Conservation (phyloP, 92 coral and sea anemone genomes). For the Muricea muricata region DNA sequence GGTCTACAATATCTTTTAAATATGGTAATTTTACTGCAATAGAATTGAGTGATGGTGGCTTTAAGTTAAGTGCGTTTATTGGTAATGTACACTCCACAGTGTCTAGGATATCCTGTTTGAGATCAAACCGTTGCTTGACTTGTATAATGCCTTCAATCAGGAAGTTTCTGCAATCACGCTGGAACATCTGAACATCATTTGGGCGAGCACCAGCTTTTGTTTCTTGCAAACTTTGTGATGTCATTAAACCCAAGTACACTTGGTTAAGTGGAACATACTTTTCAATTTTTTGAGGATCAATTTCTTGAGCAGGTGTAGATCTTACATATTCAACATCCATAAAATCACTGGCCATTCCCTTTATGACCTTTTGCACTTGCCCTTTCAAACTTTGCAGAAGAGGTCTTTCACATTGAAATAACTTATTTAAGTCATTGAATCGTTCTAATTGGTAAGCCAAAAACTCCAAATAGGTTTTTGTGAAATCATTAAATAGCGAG, state of each 20-base stretch:
- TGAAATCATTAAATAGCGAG: background rate
- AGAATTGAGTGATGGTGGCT: slow-evolving; percentile 22
- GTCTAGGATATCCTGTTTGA: too few relatives aligned
- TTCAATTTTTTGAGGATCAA: too few relatives aligned
- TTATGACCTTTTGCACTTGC: too few relatives aligned
- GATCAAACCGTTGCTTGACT: too few relatives aligned
- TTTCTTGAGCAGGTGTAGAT: background rate
- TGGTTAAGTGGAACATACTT: too few relatives aligned
- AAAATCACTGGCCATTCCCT: slow-evolving; percentile 29
- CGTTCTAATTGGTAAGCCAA: slow-evolving; percentile 3
- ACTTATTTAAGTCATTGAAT: slow-evolving; percentile 8
- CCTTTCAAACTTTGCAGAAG: too few relatives aligned
- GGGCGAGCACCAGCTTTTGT: background rate
- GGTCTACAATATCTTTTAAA: slow-evolving; percentile 19
- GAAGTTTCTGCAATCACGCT: slow-evolving; percentile 27
- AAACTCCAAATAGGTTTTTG: background rate
- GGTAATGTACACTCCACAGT: too few relatives aligned
- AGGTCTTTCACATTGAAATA: too few relatives aligned
- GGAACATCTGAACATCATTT: too few relatives aligned
- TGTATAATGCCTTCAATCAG: slow-evolving; percentile 17
- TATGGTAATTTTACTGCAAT: slow-evolving; percentile 9
- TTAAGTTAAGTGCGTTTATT: slow-evolving; percentile 1
- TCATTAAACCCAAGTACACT: slow-evolving; percentile 11
- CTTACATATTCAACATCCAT: slow-evolving; percentile 1
- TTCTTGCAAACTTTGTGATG: slow-evolving; percentile 24